A percentile compares a stretch with the other conserved stretches of the same genome.
phyloP scores from a whole-genome alignment of 92 coral and sea anemone species.

The Siderastrea radians region DNA sequence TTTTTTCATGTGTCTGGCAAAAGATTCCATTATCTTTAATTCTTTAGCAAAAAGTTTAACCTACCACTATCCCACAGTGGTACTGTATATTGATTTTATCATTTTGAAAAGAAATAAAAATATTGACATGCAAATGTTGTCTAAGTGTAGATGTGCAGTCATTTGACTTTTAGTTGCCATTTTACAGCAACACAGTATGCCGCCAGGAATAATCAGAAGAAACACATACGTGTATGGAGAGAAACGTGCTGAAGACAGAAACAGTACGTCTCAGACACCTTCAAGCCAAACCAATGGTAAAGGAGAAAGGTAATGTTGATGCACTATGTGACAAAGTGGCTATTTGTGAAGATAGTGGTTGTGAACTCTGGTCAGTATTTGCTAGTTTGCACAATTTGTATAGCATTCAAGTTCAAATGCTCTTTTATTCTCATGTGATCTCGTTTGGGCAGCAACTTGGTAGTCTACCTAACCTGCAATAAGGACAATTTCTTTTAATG shows the following conservation, averaged over 20 bases:
- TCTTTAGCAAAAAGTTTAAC: no score
- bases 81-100: no score
- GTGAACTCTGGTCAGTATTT: neutral
- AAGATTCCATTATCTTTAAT: no score
- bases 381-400: neutral
- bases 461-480: no score
- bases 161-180: neutral
- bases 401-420: no score
- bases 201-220: slow-evolving; percentile 93
- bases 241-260: slow-evolving; percentile 83
- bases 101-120: no score
- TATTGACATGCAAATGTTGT: neutral
- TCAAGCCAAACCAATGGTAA: slow-evolving; percentile 92
- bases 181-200: slow-evolving; percentile 95
- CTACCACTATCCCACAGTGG: no score
- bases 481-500: no score
- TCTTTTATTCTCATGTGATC: no score
- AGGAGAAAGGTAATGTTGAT: slow-evolving; percentile 78
- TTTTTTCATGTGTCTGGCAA: no score
- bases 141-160: neutral
- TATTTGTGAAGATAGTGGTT: neutral
- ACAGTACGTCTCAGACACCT: slow-evolving; percentile 84
- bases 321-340: neutral
- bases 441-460: no score
- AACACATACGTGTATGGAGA: slow-evolving; percentile 92